Base-by-base conservation (phyloP, 2,797 vertebrate genomes). In the Pipistrellus nathusii region DNA sequence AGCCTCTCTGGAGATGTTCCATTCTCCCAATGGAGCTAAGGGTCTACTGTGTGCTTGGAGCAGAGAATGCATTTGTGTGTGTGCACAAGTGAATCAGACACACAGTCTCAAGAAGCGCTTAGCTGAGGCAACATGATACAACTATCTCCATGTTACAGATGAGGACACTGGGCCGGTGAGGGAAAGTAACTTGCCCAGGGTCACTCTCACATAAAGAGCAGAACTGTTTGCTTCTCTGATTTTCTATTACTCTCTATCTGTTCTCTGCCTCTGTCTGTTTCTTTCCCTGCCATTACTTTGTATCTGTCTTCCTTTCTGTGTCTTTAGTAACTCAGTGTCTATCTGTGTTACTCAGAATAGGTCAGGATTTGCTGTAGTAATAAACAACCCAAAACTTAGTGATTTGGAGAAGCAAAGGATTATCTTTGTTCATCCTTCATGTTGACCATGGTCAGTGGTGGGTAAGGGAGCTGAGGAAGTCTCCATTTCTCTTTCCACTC, bases 221-320 rank as follows among this genome's bases (percentile, higher is more conserved):
- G 71, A 80, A 72, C 21, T 10, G 10, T 78, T 88, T 44, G n/a
- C 25, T 71, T 76, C 30, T 69, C 41, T 84, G 35, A 23, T 91
- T 83, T 91, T 48, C 44, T 77, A 0, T 86, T 75, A 55, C 5
- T 8, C 21, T 57, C 23, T 23, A 25, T 30, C 20, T 30, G 4
- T 55, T 55, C 11, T 64, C 21, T n/a, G 14, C 35, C 75, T 84
- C 18, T 46, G 2, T 32, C 44, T 68, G 69, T 82, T 80, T 88
- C 41, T 82, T 38, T 59, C 38, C 68, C 55, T 44, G 8, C 71
- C 51, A 20, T 91, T 35, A 20, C 11, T 23, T 66, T 90, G 88
- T 95, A 76, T 88, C 57, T n/a, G 62, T 64, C 30, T 64, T 14
- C 62, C 62, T 96, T 98, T 93, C 93, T 94, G 93, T 95, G 27